These are phyloP conservation scores for Hedychridium roseum DNA, from an alignment of 2,888 invertebrate genomes.

Conservation along the genomic window DNA sequence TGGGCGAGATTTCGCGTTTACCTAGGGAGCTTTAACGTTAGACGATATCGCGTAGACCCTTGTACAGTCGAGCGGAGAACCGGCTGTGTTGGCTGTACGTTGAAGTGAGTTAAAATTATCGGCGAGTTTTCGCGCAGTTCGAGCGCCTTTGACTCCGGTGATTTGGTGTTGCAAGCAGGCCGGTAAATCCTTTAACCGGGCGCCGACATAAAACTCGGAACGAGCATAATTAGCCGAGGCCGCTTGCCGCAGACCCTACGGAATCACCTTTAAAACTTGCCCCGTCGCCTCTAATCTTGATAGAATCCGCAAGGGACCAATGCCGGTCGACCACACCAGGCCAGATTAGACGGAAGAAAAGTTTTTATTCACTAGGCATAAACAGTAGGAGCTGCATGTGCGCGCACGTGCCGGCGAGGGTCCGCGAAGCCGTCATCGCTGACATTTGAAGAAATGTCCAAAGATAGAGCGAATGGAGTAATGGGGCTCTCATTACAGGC, in stretches of 20 bases:
- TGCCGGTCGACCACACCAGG: background rate
- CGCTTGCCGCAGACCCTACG: background rate
- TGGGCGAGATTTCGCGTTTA: constrained; percentile 25
- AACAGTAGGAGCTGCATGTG: constrained; percentile 9
- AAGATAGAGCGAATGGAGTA: too few species aligned
- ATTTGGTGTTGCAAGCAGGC: background rate
- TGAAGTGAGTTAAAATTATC: too few species aligned
- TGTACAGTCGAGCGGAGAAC: too few species aligned
- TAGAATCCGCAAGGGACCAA: constrained; percentile 2
- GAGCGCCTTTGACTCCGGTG: too few species aligned
- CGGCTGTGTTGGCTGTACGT: too few species aligned
- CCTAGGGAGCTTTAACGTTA: constrained; percentile 22
- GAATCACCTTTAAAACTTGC: too few species aligned
- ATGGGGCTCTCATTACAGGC: background rate
- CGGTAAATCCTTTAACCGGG: constrained; percentile 6
- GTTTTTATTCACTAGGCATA: constrained; percentile 22
- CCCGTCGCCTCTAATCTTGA: constrained; percentile 17
- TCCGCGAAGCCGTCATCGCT: background rate
- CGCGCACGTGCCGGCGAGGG: background rate
- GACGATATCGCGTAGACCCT: constrained; percentile 21
- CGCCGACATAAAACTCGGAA: constrained; percentile 17
- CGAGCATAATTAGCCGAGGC: constrained; percentile 16
- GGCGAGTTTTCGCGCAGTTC: background rate
- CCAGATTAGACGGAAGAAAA: constrained; percentile 5
- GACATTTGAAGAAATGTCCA: background rate